These are phyloP conservation scores for Drosophila lowei DNA, from an alignment of 1,140 invertebrate species.

Conservation along the genomic window DNA sequence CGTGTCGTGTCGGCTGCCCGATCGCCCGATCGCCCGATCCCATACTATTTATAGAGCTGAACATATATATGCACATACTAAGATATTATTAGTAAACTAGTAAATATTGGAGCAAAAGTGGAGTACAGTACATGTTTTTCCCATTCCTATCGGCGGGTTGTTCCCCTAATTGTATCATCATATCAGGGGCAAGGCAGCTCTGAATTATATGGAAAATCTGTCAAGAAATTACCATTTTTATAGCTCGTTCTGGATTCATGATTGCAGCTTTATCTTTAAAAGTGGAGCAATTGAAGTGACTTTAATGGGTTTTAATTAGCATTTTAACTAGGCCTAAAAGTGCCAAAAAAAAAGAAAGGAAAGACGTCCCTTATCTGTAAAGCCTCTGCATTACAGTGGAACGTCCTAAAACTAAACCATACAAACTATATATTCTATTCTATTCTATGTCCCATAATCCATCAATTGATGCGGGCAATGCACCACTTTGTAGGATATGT, in stretches of 20 bases:
- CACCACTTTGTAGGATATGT: conserved; percentile 3
- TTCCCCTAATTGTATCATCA: no score
- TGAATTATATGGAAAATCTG: no score
- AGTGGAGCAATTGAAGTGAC: conserved; percentile 9
- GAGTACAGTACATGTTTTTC: no score
- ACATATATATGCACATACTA: not conserved
- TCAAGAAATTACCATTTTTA: no score
- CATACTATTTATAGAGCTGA: conserved; percentile 13
- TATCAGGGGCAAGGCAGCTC: no score
- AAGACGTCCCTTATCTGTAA: conserved; percentile 11
- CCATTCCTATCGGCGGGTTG: no score
- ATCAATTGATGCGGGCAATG: conserved; percentile 21
- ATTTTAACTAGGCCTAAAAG: conserved; percentile 43
- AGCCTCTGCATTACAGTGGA: conserved; percentile 27
- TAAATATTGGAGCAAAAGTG: no score
- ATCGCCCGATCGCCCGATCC: conserved; percentile 13
- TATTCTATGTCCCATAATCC: not conserved
- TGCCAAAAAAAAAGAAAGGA: conserved; percentile 12
- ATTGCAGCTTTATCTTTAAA: not conserved
- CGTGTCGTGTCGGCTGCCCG: conserved; percentile 16
- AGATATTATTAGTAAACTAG: no score
- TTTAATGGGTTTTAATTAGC: conserved; percentile 17
- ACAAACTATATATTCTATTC: no score
- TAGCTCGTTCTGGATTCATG: no score
- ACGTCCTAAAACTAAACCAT: conserved; percentile 7